These are phyloP conservation scores for Stichodactyla mertensii DNA, from an alignment of 64 coral and sea anemone species.

Conservation along the genomic window DNA sequence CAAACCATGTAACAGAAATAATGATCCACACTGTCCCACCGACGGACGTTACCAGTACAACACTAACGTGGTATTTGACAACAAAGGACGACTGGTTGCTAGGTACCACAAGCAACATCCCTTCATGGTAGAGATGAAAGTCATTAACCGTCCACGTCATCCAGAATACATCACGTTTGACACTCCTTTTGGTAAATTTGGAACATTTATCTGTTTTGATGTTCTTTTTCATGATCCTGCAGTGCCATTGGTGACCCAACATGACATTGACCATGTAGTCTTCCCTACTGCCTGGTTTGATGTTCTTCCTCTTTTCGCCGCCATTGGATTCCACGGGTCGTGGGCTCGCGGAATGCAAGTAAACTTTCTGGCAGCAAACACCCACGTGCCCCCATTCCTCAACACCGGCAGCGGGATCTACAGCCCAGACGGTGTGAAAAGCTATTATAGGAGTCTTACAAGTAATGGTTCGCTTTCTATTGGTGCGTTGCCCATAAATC, in stretches of 20 bases:
- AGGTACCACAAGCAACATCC: constrained; percentile 74
- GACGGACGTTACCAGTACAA: constrained; percentile 83
- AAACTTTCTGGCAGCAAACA: constrained; percentile 60
- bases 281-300: constrained; percentile 84
- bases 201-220: constrained; percentile 73
- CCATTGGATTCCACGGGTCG: constrained; percentile 72
- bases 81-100: constrained; percentile 42
- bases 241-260: constrained; percentile 38
- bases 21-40: constrained; percentile 41
- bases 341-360: constrained; percentile 75
- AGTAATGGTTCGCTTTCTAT: constrained; percentile 46
- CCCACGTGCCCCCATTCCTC: constrained; percentile 26
- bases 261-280: constrained; percentile 64
- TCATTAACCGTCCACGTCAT: constrained; percentile 37
- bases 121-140: constrained; percentile 67
- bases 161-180: constrained; percentile 65
- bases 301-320: constrained; percentile 59
- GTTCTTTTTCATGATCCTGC: constrained; percentile 65
- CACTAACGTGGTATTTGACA: constrained; percentile 64
- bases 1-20: constrained; percentile 30
- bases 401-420: constrained; percentile 72
- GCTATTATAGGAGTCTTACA: constrained; percentile 51
- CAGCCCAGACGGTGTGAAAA: constrained; percentile 40
- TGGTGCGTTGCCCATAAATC: constrained; percentile 20
- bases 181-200: constrained; percentile 72